Base-by-base conservation (phyloP, 2,888 invertebrate species). In the Ectemnius continuus region DNA sequence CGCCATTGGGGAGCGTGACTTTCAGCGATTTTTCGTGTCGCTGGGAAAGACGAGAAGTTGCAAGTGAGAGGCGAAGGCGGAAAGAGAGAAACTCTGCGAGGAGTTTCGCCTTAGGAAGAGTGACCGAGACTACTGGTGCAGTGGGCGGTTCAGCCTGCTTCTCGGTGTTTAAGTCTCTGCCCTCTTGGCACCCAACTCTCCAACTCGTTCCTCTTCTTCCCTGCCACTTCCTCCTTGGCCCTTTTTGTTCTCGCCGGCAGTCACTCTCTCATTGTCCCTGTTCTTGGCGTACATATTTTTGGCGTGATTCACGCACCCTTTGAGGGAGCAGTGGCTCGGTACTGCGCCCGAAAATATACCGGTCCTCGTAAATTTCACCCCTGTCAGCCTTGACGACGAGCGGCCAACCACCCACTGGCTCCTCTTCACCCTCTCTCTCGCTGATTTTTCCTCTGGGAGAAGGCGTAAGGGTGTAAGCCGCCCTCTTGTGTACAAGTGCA, bases 341-440 rank as follows among this genome's bases (percentile, higher is more conserved):
- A 36, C 8, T 36, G 36, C 56, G 52, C 28, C 23, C 56, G 64
- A 36, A 64, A 23, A 56, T 48, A 11, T 56, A 52, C 16, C 6
- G 14, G 26, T 8, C 13, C 60, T 56, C 64, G 62, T 62, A 62
- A 62, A 62, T 62, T 62, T 62, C 23, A 20, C 62, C 47, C 47
- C 20, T 62, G 62, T 62, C 62, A 48, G 47, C 46, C 8, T 16
- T n/a, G 48, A 62, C 36, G 62, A 36, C 62, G 48, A 36, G 36
- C 36, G 36, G 36, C 36, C 36, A 36, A 2, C 20, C 18, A 45
- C 62, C 18, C 18, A 5, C 11, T 62, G 8, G 8, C 20, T 20
- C 60, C 16, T 47, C 11, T n/a, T n/a, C 11, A 47, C 47, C 47
- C 13, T 47, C 23, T 23, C 23, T 3, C 23, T 2, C 16, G 8